Evolutionary conservation across 2,888 invertebrate genomes (phyloP).

Genomic region (Epinotia demarniana): DNA sequence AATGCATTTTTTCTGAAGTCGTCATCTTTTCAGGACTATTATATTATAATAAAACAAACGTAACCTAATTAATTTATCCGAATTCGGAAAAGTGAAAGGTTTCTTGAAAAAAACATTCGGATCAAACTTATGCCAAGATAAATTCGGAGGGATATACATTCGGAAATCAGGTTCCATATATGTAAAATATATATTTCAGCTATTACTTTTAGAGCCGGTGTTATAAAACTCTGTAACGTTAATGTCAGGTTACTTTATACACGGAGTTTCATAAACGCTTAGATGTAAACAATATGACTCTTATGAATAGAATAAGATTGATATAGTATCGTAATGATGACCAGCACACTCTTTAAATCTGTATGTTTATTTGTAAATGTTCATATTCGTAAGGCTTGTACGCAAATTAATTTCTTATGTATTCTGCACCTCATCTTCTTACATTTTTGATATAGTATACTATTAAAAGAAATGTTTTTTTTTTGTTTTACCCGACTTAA

Average conservation of each 20-base stretch:
- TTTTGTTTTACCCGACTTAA: background rate
- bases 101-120: too few relatives aligned
- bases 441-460: background rate
- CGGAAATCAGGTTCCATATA: background rate
- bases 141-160: background rate
- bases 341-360: background rate
- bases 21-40: too few relatives aligned
- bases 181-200: conserved; percentile 17
- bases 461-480: background rate
- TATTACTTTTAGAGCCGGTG: conserved; percentile 4
- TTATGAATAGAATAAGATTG: conserved; percentile 45
- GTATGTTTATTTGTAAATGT: conserved; percentile 4
- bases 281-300: conserved; percentile 28
- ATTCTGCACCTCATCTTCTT: background rate
- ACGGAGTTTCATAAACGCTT: conserved; percentile 9
- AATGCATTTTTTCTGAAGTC: too few relatives aligned
- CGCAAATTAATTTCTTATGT: background rate
- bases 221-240: conserved; percentile 11
- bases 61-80: too few relatives aligned
- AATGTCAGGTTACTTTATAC: background rate
- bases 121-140: too few relatives aligned
- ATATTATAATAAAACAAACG: too few relatives aligned
- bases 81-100: too few relatives aligned
- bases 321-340: conserved; percentile 29
- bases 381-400: background rate